Evolutionary conservation across 2,797 vertebrate species (phyloP).

Genomic region (Pampus argenteus): DNA sequence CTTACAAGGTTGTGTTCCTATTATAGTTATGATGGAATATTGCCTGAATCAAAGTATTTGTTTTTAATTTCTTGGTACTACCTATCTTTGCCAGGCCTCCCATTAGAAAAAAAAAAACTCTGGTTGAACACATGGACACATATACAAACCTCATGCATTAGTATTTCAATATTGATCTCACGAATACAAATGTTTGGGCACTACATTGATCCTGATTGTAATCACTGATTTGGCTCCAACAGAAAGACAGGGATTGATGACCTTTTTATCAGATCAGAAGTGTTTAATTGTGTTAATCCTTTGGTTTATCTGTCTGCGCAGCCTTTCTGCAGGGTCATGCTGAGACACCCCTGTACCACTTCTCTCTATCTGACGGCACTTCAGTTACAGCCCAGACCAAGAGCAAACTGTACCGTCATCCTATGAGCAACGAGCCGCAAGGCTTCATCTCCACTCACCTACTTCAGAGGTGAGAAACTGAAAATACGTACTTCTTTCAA

Average conservation of each 20-base stretch:
- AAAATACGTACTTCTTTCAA: slow-evolving; percentile 19
- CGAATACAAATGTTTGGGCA: slow-evolving; percentile 36
- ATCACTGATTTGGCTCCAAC: slow-evolving; percentile 34
- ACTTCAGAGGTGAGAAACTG: slow-evolving; percentile 91
- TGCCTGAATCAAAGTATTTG: slow-evolving; percentile 6
- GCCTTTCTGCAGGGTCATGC: slow-evolving; percentile 94
- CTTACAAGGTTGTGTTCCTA: background rate
- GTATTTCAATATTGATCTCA: slow-evolving; percentile 52
- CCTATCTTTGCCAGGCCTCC: background rate
- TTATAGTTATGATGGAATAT: background rate
- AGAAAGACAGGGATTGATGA: slow-evolving; percentile 43
- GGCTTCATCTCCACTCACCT: slow-evolving; percentile 97
- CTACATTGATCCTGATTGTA: slow-evolving; percentile 39
- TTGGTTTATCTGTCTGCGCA: slow-evolving; percentile 63
- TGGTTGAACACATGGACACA: slow-evolving; percentile 25
- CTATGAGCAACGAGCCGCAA: slow-evolving; percentile 92
- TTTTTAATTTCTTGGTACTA: slow-evolving; percentile 16
- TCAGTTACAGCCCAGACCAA: slow-evolving; percentile 96
- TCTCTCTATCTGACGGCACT: slow-evolving; percentile 95
- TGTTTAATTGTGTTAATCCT: slow-evolving; percentile 32
- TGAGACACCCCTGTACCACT: slow-evolving; percentile 94
- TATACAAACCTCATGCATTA: slow-evolving; percentile 31
- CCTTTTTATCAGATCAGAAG: slow-evolving; percentile 35
- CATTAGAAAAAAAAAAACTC: slow-evolving; percentile 3
- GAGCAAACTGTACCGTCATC: slow-evolving; percentile 94